Conservation (phyloP, 1,140 invertebrate genomes). For the Onthophagus taurus region DNA sequence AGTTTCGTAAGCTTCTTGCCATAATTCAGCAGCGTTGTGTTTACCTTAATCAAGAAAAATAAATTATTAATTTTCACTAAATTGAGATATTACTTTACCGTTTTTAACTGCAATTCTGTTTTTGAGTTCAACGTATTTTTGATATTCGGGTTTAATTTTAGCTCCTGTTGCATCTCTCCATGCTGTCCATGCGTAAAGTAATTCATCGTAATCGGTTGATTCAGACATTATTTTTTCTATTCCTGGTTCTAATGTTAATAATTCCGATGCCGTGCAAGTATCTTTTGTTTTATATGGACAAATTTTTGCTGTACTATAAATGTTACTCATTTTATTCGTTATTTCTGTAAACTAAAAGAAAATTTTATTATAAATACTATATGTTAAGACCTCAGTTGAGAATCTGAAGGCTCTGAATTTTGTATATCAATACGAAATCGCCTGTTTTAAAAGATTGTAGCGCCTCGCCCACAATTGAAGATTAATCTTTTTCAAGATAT, state of each 20-base stretch:
- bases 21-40: constrained; percentile 33
- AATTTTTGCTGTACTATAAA: constrained; percentile 37
- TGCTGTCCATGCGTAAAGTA: constrained; percentile 63
- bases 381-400: too few species aligned
- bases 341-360: constrained; percentile 21
- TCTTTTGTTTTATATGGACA: constrained; percentile 29
- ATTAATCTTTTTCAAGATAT: too few species aligned
- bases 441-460: background rate
- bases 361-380: too few species aligned
- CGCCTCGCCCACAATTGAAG: too few species aligned
- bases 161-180: constrained; percentile 67
- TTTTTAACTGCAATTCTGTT: constrained; percentile 70
- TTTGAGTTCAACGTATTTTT: constrained; percentile 60
- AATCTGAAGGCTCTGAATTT: too few species aligned
- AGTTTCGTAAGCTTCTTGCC: constrained; percentile 39
- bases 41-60: constrained; percentile 18
- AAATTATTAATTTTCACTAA: background rate
- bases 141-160: constrained; percentile 56
- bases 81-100: background rate
- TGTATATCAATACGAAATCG: too few species aligned
- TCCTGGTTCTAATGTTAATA: constrained; percentile 27
- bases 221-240: constrained; percentile 56
- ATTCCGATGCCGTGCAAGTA: constrained; percentile 27
- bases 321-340: constrained; percentile 33
- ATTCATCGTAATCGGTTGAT: constrained; percentile 63